Conservation (phyloP, 1,140 invertebrate genomes). For the Phocides pigmalion region DNA sequence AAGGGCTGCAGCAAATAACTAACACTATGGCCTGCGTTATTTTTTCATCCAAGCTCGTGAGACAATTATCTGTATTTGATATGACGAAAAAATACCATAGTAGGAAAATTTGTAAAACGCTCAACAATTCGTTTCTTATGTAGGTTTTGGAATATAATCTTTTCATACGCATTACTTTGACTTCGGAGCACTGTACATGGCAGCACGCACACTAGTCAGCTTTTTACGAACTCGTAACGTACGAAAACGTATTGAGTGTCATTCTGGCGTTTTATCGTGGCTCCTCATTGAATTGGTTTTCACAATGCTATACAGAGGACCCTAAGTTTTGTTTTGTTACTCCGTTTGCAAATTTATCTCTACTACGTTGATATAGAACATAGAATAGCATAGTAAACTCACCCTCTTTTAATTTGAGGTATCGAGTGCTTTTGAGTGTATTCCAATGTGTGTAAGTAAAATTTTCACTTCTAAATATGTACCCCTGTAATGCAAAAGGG, state of each 20-base stretch:
- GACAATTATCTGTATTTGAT: no score
- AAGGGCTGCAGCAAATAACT: no score
- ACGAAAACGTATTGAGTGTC: conserved; percentile 4
- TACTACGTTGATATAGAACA: conserved; percentile 19
- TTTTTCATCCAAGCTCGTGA: no score
- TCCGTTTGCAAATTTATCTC: conserved; percentile 4
- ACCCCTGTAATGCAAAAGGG: not conserved
- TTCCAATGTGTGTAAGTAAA: conserved; percentile 2
- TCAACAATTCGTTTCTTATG: no score
- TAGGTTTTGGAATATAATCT: no score
- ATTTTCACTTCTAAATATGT: conserved; percentile 15
- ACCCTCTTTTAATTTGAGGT: conserved; percentile 15
- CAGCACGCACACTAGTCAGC: no score
- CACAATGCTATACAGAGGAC: conserved; percentile 3
- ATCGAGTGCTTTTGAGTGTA: conserved; percentile 18
- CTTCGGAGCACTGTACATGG: no score
- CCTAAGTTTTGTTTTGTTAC: conserved; percentile 10
- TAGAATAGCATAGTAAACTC: not conserved
- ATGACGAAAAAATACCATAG: no score
- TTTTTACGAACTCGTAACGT: no score
- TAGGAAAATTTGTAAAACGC: no score
- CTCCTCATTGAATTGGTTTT: conserved; percentile 6
- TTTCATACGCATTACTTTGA: no score
- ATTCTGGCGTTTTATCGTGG: not conserved
- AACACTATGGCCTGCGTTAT: no score